phyloP scores from a whole-genome alignment of 1,140 invertebrate species.

The Drosophila pseudoananassae region DNA sequence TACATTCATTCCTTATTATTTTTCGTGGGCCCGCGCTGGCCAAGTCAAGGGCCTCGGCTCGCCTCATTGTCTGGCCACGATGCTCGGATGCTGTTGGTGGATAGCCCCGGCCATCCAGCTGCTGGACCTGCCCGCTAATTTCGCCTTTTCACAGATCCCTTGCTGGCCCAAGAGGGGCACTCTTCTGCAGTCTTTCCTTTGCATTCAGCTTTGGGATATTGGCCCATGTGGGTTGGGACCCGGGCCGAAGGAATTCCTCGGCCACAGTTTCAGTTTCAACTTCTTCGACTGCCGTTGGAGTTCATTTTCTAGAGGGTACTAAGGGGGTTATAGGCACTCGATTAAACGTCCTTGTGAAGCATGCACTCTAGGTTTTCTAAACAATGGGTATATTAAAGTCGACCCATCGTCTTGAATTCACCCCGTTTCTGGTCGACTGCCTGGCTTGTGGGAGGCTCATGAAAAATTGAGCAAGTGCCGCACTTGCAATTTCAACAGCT shows the following conservation, averaged over 20 bases:
- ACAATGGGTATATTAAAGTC: slow-evolving; percentile 16
- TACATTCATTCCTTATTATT: slow-evolving; percentile 67
- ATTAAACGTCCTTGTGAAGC: background rate
- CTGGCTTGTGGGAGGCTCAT: slow-evolving; percentile 72
- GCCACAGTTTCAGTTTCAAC: slow-evolving; percentile 13
- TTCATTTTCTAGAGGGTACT: background rate
- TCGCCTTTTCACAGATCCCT: slow-evolving; percentile 73
- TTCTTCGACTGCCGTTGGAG: slow-evolving; percentile 14
- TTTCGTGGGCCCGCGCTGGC: slow-evolving; percentile 21
- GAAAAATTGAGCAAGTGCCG: slow-evolving; percentile 82
- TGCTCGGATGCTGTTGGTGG: slow-evolving; percentile 8
- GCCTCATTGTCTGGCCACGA: slow-evolving; percentile 76
- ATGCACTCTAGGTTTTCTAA: no score
- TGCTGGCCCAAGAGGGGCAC: background rate
- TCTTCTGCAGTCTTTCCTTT: slow-evolving; percentile 24
- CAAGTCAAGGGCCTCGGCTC: slow-evolving; percentile 73
- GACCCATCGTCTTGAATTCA: background rate
- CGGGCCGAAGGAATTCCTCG: slow-evolving; percentile 23
- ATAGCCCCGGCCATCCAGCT: background rate
- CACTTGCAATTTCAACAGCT: slow-evolving; percentile 81
- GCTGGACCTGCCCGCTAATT: slow-evolving; percentile 67
- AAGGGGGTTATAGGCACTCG: background rate
- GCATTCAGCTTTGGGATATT: slow-evolving; percentile 36
- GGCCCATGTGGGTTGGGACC: slow-evolving; percentile 54
- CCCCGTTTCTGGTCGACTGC: slow-evolving; percentile 18